Conservation (phyloP, 2,888 invertebrate genomes). For the Drosophila leonis region DNA sequence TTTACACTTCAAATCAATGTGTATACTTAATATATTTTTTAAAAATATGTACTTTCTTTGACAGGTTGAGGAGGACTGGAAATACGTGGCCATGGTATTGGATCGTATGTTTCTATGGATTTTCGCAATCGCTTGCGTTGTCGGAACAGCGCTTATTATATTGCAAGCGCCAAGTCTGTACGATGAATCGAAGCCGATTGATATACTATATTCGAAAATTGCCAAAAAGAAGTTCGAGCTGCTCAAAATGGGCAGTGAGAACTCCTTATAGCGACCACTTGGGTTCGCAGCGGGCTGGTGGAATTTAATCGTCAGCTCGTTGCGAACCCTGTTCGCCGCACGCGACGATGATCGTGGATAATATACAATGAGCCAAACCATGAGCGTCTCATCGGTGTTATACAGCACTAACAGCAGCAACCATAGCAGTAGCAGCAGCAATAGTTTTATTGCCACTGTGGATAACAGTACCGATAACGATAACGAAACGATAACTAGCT, state of each 20-base stretch:
- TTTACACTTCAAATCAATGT: too few relatives aligned
- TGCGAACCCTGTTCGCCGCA: slow-evolving; percentile 89
- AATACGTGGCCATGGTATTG: slow-evolving; percentile 97
- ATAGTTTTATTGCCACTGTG: slow-evolving; percentile 29
- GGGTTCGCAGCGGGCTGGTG: slow-evolving; percentile 88
- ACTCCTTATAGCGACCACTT: slow-evolving; percentile 85
- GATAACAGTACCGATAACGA: slow-evolving; percentile 17
- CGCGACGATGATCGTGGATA: slow-evolving; percentile 86
- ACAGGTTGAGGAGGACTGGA: slow-evolving; percentile 99
- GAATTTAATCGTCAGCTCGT: slow-evolving; percentile 89
- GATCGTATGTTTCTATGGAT: slow-evolving; percentile 98
- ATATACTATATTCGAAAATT: slow-evolving; percentile 95
- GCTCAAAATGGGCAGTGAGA: slow-evolving; percentile 92
- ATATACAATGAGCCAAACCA: slow-evolving; percentile 80
- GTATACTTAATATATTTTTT: neutral
- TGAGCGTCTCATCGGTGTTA: slow-evolving; percentile 65
- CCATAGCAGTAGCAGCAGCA: slow-evolving; percentile 27
- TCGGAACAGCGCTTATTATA: slow-evolving; percentile 95
- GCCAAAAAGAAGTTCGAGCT: slow-evolving; percentile 95
- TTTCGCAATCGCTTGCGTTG: slow-evolving; percentile 96
- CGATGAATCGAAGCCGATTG: slow-evolving; percentile 95
- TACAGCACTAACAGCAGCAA: slow-evolving; percentile 52
- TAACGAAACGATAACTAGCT: slow-evolving; percentile 42
- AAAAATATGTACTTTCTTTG: neutral
- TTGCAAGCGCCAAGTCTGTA: slow-evolving; percentile 96